These are phyloP conservation scores for Malurus leucopterus DNA, from an alignment of 2,797 vertebrate species.

Conservation along the genomic window DNA sequence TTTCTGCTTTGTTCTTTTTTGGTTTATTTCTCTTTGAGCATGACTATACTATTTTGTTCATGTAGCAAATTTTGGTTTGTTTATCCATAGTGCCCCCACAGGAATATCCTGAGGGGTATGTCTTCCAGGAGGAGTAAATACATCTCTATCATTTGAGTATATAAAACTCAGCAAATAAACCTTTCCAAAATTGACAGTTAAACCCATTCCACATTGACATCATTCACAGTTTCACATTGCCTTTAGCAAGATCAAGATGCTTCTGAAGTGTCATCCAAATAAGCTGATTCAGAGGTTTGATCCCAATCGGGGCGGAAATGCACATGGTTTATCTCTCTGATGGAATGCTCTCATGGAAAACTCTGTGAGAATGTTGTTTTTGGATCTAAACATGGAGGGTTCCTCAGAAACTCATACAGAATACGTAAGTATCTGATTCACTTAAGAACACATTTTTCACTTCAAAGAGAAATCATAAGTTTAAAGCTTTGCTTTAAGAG, in stretches of 20 bases:
- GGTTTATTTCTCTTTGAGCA: neutral
- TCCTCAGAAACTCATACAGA: neutral
- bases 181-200: neutral
- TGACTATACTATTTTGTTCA: neutral
- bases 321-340: neutral
- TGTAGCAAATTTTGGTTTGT: neutral
- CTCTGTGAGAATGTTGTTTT: neutral
- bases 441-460: neutral
- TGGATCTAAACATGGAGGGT: neutral
- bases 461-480: neutral
- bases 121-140: neutral
- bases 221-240: neutral
- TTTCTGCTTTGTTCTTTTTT: neutral
- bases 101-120: accelerated
- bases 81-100: neutral
- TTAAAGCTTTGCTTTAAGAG: neutral
- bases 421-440: neutral
- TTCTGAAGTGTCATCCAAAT: neutral
- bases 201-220: accelerated
- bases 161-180: neutral
- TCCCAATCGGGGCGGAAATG: neutral
- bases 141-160: neutral
- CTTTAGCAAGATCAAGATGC: neutral
- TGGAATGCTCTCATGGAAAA: neutral
- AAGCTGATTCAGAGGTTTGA: neutral